Evolutionary conservation across 2,888 invertebrate species (phyloP).

Genomic region (Acanthosoma haemorrhoidale): DNA sequence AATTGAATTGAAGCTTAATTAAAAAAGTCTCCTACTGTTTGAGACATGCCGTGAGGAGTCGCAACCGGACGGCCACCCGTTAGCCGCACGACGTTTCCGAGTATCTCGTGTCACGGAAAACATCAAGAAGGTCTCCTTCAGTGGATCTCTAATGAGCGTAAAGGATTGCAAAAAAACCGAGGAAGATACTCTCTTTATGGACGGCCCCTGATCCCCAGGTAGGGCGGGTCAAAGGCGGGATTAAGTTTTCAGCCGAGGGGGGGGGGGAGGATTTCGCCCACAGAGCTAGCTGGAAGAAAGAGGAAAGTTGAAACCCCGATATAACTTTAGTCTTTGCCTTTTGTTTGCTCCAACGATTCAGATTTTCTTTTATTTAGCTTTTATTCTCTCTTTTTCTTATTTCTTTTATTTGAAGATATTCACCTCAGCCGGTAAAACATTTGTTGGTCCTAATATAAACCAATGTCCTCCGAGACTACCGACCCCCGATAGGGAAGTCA

Average conservation of each 20-base stretch:
- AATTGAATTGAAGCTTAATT: not conserved
- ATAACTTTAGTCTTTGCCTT: conserved; percentile 3
- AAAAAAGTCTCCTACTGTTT: not conserved
- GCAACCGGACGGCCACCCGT: not conserved
- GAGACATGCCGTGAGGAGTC: too few species aligned
- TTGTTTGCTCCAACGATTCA: not conserved
- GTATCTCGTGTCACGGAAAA: not conserved
- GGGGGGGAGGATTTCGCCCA: not conserved
- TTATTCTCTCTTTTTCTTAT: not conserved
- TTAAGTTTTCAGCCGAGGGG: not conserved
- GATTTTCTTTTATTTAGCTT: not conserved
- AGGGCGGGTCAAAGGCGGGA: not conserved
- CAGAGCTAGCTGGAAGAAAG: too few species aligned
- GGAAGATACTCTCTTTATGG: not conserved
- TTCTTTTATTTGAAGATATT: not conserved
- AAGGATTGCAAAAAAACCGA: not conserved
- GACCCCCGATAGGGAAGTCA: not conserved
- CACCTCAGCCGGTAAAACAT: not conserved
- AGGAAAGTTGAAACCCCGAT: not conserved
- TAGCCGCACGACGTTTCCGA: too few species aligned
- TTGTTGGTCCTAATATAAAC: not conserved
- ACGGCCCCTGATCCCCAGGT: not conserved
- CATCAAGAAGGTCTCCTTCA: too few species aligned
- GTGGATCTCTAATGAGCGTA: not conserved
- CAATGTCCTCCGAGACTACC: not conserved